Conservation (phyloP, 1,140 invertebrate species). For the Marisa cornuarietis region DNA sequence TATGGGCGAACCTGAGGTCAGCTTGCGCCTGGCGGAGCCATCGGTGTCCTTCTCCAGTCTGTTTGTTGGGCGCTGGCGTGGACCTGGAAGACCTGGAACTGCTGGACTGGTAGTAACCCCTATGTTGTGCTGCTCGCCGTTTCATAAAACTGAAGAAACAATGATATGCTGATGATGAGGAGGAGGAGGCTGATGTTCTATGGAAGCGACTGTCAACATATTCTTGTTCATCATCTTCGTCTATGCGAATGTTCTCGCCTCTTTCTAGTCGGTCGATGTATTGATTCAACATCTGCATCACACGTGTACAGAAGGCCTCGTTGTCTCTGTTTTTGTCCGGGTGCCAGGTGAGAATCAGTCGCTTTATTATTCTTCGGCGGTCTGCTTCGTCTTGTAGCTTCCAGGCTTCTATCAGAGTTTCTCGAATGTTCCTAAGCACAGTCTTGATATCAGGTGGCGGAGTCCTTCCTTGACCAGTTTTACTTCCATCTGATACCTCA, state of each 20-base stretch:
- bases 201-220: not conserved
- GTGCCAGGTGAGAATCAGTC: constrained; percentile 61
- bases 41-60: constrained; percentile 29
- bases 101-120: not conserved
- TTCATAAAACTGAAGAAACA: constrained; percentile 10
- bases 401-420: constrained; percentile 41
- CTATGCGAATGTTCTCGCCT: constrained; percentile 26
- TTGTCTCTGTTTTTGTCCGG: constrained; percentile 60
- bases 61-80: not conserved
- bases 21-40: constrained; percentile 45
- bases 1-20: constrained; percentile 35
- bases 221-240: constrained; percentile 20
- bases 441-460: constrained; percentile 11
- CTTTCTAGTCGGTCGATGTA: constrained; percentile 34
- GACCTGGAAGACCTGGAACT: not conserved
- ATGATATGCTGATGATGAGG: not conserved
- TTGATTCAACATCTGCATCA: constrained; percentile 47
- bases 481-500: too few species aligned
- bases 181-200: too few species aligned
- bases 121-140: not conserved
- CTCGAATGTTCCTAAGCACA: constrained; percentile 35
- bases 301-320: constrained; percentile 44
- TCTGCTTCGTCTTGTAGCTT: constrained; percentile 34
- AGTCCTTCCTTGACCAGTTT: not conserved
- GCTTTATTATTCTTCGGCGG: constrained; percentile 51